These are phyloP conservation scores for Lucinisca nassula DNA, from an alignment of 2,888 invertebrate genomes.

Conservation along the genomic window DNA sequence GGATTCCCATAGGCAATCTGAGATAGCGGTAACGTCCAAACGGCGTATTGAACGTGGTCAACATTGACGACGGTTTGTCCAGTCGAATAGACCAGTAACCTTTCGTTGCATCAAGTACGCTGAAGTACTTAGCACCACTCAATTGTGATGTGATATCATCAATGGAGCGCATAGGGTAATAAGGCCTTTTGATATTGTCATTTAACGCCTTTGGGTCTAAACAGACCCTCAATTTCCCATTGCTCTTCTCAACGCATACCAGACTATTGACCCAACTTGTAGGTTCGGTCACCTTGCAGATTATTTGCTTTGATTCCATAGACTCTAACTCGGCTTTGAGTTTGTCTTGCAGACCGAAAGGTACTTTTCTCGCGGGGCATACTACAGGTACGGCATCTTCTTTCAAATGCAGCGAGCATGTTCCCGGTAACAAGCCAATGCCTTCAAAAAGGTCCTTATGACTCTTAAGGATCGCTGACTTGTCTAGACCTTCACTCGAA, in stretches of 20 bases:
- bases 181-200: conserved; percentile 36
- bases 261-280: conserved; percentile 50
- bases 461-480: background rate
- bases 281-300: conserved; percentile 40
- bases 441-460: background rate
- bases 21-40: conserved; percentile 64
- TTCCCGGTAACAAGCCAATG: conserved; percentile 1
- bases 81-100: conserved; percentile 58
- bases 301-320: too few relatives aligned
- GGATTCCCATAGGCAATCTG: conserved; percentile 59
- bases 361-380: conserved; percentile 13
- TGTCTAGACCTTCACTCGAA: background rate
- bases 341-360: conserved; percentile 30
- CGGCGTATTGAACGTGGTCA: conserved; percentile 61
- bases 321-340: conserved; percentile 25
- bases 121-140: conserved; percentile 47
- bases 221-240: conserved; percentile 60
- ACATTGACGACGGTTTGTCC: conserved; percentile 33
- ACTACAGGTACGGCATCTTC: background rate
- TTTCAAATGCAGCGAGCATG: background rate
- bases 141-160: conserved; percentile 55
- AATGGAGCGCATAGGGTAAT: conserved; percentile 47
- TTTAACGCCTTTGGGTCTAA: conserved; percentile 64
- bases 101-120: conserved; percentile 44
- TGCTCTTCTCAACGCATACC: conserved; percentile 40